Conservation (phyloP, 2,797 vertebrate genomes). For the Poeciliopsis presidionis region DNA sequence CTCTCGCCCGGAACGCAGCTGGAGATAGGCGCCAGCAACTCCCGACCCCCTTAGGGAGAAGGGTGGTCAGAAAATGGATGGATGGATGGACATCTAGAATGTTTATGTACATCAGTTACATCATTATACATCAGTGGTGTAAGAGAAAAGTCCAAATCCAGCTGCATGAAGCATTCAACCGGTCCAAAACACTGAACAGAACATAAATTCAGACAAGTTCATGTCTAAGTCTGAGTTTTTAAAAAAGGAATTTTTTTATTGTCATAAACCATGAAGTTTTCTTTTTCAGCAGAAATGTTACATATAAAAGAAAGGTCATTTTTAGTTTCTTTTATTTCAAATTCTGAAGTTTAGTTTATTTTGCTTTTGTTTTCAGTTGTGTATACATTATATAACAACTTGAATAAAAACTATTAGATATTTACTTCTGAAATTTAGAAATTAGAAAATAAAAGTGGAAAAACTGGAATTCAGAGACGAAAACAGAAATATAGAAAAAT, state of each 20-base stretch:
- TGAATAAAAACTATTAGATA: not conserved
- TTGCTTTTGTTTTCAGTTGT: not conserved
- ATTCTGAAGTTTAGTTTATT: not conserved
- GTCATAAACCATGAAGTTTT: not conserved
- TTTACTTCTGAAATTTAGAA: not conserved
- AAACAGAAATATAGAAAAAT: not conserved
- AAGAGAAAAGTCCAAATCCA: not conserved
- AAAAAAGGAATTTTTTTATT: not conserved
- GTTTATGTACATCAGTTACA: not conserved
- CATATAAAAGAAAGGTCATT: not conserved
- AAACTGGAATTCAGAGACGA: not conserved
- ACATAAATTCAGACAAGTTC: not conserved
- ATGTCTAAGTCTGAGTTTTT: not conserved
- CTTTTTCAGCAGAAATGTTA: not conserved
- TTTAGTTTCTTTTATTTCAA: not conserved
- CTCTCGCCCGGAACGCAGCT: no score
- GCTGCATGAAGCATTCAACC: not conserved
- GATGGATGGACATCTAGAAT: not conserved
- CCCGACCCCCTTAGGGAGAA: no score
- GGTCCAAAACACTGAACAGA: not conserved
- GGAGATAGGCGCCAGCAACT: no score
- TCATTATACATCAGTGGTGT: not conserved
- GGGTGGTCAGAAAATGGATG: no score
- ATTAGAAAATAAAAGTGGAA: not conserved
- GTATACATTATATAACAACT: not conserved